Evolutionary conservation across 2,888 invertebrate genomes (phyloP).

Genomic region (Mallateleia sp.): DNA sequence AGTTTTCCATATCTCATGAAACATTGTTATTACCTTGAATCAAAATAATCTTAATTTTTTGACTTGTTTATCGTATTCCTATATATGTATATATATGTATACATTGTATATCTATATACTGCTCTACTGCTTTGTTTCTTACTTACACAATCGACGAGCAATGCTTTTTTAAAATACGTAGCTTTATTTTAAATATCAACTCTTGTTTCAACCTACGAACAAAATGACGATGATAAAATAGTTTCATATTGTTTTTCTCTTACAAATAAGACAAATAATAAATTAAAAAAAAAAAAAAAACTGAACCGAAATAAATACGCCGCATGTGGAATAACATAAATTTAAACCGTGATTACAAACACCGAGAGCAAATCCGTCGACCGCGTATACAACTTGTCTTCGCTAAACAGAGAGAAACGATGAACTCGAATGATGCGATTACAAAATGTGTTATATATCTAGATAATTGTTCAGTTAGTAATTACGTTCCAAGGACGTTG

Average conservation of each 20-base stretch:
- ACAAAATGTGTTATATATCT: slow-evolving; percentile 75
- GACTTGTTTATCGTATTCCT: slow-evolving; percentile 55
- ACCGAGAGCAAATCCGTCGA: not conserved
- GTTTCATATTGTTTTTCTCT: slow-evolving; percentile 40
- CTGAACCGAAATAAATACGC: slow-evolving; percentile 26
- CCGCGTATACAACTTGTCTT: slow-evolving; percentile 30
- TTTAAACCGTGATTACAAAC: not conserved
- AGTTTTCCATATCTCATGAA: slow-evolving; percentile 62
- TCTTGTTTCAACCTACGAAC: slow-evolving; percentile 53
- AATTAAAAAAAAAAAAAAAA: not conserved
- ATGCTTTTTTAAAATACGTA: slow-evolving; percentile 58
- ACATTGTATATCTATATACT: slow-evolving; percentile 71
- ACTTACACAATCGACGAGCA: slow-evolving; percentile 74
- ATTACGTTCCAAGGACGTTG: slow-evolving; percentile 86
- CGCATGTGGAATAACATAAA: not conserved
- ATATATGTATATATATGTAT: slow-evolving; percentile 62
- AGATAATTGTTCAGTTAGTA: slow-evolving; percentile 82
- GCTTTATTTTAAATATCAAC: slow-evolving; percentile 57
- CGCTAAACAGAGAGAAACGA: slow-evolving; percentile 69
- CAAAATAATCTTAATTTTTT: slow-evolving; percentile 73
- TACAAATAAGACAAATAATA: slow-evolving; percentile 16
- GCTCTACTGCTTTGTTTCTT: slow-evolving; percentile 74
- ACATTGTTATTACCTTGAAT: slow-evolving; percentile 76
- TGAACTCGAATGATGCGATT: slow-evolving; percentile 80
- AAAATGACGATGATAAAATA: slow-evolving; percentile 56